Conservation (phyloP, 2,888 invertebrate genomes). For the Papilio gigon region DNA sequence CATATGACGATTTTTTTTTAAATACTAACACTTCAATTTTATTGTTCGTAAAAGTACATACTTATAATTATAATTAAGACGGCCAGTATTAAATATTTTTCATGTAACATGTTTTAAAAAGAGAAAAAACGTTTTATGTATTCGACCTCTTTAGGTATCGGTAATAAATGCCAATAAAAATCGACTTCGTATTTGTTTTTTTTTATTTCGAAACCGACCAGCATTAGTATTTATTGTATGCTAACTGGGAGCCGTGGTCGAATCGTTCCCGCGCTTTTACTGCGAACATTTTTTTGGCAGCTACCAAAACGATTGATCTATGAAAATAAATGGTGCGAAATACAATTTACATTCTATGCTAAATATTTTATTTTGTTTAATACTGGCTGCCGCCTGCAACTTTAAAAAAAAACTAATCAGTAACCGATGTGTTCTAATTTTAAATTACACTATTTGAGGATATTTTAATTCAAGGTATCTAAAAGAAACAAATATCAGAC, state of each 20-base stretch:
- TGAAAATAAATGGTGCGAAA: slow-evolving; percentile 22
- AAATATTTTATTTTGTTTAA: no score
- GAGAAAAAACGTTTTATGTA: neutral
- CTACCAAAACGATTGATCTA: slow-evolving; percentile 16
- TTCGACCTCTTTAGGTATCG: neutral
- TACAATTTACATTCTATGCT: neutral
- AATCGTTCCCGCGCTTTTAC: slow-evolving; percentile 15
- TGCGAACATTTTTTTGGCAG: slow-evolving; percentile 25
- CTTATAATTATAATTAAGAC: neutral
- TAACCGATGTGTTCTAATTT: no score
- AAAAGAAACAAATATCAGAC: no score
- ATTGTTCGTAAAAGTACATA: no score
- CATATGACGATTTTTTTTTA: no score
- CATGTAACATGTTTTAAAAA: neutral
- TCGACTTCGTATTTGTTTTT: neutral
- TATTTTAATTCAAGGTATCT: no score
- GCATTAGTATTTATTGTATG: slow-evolving; percentile 30
- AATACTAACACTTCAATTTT: no score
- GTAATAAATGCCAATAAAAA: slow-evolving; percentile 7
- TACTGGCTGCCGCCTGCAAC: no score
- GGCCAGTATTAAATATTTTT: neutral
- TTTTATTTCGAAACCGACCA: neutral
- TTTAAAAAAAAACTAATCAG: no score
- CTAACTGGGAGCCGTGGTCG: slow-evolving; percentile 20
- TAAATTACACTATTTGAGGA: no score